Base-by-base conservation (phyloP, 2,888 invertebrate species). In the Plusia festucae region DNA sequence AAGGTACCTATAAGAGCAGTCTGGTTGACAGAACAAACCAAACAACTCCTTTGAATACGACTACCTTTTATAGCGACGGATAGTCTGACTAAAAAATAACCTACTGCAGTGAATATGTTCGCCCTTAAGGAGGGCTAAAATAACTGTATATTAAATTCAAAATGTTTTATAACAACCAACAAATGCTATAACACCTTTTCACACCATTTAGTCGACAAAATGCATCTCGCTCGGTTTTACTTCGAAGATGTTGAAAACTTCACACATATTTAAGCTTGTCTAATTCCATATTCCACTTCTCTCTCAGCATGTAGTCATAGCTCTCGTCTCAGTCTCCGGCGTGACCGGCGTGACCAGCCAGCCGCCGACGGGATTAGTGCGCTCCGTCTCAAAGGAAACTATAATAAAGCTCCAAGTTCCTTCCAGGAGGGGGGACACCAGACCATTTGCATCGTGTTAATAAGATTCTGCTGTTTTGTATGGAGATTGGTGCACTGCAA, bases 361-460 rank as follows among this genome's bases (percentile, higher is more conserved):
- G 32, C 78, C 60, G 16, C 65, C 53, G 40, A 9, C 54, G 46
- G 56, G 79, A 78, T 78, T 78, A 78, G 71, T 60, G 65, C 65
- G 53, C 73, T 55, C 55, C 53, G 24, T 30, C 61, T 62, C 63
- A 46, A 65, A 65, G 56, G 60, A 66, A 81, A 68, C 73, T 74
- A 75, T 65, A 65, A 77, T 70, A 66, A 69, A 78, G 78, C 68
- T 71, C 18, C 59, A 74, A 54, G 52, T 27, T 60, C 60, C 52
- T 54, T 53, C n/a, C n/a, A n/a, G n/a, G n/a, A n/a, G n/a, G 34
- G 32, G 13, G 51, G 56, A 54, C 40, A 61, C 16, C 27, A 9
- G 20, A 20, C n/a, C 51, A 77, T 77, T 67, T 60, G 59, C 73
- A 73, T 73, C 61, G 4, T 32, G 59, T 60, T 57, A 60, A 72